A percentile compares a stretch with the other conserved stretches of the same genome.
phyloP scores from a whole-genome alignment of 2,797 vertebrate species.

The Enteromius treurensis region DNA sequence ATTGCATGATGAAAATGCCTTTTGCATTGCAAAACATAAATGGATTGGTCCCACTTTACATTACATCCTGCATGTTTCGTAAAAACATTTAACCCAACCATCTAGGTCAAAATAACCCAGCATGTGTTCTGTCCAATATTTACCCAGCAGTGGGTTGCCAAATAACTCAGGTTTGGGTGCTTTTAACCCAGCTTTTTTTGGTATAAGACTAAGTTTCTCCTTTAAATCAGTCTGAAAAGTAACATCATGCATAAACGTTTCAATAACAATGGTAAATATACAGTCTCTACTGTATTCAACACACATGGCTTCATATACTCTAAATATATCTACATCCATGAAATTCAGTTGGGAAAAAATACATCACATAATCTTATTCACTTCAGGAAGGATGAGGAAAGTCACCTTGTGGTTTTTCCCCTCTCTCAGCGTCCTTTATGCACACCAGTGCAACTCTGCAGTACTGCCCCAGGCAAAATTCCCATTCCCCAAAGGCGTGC shows the following conservation, averaged over 20 bases:
- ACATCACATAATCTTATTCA: conserved; percentile 35
- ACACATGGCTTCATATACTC: conserved; percentile 3
- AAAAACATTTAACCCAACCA: no score
- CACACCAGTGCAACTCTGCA: conserved; percentile 55
- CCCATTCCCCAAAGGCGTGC: conserved; percentile 57
- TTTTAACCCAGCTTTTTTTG: no score
- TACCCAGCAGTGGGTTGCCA: no score
- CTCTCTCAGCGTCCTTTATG: conserved; percentile 43
- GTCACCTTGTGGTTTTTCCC: conserved; percentile 57
- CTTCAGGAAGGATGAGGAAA: conserved; percentile 45
- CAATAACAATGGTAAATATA: neutral
- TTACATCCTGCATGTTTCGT: no score
- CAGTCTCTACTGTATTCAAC: neutral
- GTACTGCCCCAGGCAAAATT: conserved; percentile 53
- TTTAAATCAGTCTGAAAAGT: neutral
- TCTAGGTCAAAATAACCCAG: no score
- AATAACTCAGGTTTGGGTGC: no score
- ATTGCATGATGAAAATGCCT: no score
- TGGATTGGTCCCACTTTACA: no score
- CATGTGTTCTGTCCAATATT: no score
- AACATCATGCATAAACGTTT: neutral
- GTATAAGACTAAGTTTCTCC: neutral
- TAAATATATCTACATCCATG: neutral
- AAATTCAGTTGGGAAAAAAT: conserved; percentile 9
- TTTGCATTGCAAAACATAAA: no score